Conservation (phyloP, 2,113 vertebrate species). For the Odontesthes bonariensis region DNA sequence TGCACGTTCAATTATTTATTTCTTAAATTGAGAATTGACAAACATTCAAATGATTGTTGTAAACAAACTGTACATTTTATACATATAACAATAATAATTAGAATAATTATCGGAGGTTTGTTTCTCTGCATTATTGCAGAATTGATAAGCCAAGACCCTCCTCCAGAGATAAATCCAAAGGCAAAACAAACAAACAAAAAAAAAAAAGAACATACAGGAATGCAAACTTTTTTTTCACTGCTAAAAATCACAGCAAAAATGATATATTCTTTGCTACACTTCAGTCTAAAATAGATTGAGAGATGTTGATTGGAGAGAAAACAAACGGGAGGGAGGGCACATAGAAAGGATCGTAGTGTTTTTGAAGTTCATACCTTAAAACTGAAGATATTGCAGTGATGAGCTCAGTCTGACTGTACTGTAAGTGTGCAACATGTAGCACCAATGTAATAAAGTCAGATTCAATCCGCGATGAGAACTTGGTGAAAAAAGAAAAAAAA, state of each 20-base stretch:
- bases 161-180: conserved; percentile 46
- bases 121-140: conserved; percentile 56
- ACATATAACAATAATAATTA: conserved; percentile 72
- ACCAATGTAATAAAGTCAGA: not conserved
- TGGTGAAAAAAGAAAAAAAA: not conserved
- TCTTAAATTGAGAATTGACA: conserved; percentile 76
- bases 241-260: conserved; percentile 80
- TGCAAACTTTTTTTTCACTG: conserved; percentile 58
- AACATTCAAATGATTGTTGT: conserved; percentile 81
- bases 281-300: conserved; percentile 62
- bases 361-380: not conserved
- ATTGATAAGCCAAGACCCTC: conserved; percentile 38
- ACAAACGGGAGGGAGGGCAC: conserved; percentile 16
- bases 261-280: conserved; percentile 76
- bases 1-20: conserved; percentile 78
- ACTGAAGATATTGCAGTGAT: not conserved
- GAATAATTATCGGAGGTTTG: conserved; percentile 53
- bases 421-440: not conserved
- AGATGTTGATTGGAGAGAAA: conserved; percentile 39
- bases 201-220: conserved; percentile 46
- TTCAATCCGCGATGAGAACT: not conserved
- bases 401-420: not conserved
- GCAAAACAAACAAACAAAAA: conserved; percentile 51
- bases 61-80: conserved; percentile 90
- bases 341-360: conserved; percentile 6